Evolutionary conservation across 2,797 vertebrate species (phyloP), one percentile per base, ranked within the genome.

Genomic region (Columba guinea): DNA sequence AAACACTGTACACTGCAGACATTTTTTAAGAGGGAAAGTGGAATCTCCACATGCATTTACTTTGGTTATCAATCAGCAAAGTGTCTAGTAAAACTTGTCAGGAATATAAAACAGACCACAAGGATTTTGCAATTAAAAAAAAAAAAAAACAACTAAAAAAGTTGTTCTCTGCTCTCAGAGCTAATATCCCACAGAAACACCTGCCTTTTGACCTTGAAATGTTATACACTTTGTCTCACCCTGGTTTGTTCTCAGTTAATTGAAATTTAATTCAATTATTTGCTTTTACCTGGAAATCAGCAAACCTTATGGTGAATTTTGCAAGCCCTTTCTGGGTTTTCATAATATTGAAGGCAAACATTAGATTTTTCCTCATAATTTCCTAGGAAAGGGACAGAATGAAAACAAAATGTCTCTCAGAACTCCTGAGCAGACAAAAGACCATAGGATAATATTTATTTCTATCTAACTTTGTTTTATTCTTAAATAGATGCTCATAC

Each of bases 51-150:
- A 67, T 62, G 27, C 23, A 63, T 96, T 97, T 95, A 93, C 59
- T 89, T 95, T 48, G 59, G 69, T 41, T 89, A 93, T 35, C 53
- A 35, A 95, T 37, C 79, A 92, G 75, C 16, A 89, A 51, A 87
- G 27, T 32, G 30, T 71, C 34, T 96, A 87, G 93, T 96, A 96
- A 94, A 95, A 92, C 23, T 85, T 89, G 24, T 91, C 92, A 91
- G 94, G 78, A 91, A 93, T 76, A 73, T 6, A 52, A 92, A 97
- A 96, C 18, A 44, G 27, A 14, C 51, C 22, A 13, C 18, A 87
- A 46, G 53, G 49, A 30, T 64, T 85, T 88, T 73, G 19, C 48
- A 83, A 48, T 70, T 10, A 16, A 32, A 68, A 85, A 76, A 93
- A 63, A 74, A 26, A 34, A 83, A 37, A 37, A 37, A 37, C 37